Conservation (phyloP, 1,140 invertebrate species). For the Drosophila trapezifrons region DNA sequence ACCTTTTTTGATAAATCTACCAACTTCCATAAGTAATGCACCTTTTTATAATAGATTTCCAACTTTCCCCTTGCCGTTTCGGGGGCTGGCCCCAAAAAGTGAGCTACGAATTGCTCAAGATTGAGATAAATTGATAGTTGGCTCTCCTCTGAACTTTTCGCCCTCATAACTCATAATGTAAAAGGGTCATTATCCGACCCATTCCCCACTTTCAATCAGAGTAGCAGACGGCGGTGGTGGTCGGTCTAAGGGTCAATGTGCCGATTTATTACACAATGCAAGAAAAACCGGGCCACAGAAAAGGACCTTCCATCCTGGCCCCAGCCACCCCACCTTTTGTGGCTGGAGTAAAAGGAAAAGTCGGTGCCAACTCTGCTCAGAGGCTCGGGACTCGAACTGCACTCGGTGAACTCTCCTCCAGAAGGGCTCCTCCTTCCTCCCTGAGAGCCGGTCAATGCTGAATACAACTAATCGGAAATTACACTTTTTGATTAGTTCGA, state of each 20-base stretch:
- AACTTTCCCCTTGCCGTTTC: neutral
- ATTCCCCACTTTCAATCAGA: constrained; percentile 37
- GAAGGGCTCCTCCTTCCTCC: constrained; percentile 7
- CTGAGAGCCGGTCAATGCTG: constrained; percentile 54
- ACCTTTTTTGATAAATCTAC: no score
- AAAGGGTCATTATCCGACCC: constrained; percentile 67
- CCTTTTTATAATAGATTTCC: neutral
- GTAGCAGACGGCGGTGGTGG: constrained; percentile 20
- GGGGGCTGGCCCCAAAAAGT: constrained; percentile 9
- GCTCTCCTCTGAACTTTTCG: constrained; percentile 3
- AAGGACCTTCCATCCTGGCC: constrained; percentile 1
- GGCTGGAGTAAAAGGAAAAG: constrained; percentile 27
- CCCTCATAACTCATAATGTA: constrained; percentile 51
- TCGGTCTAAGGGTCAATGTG: constrained; percentile 60
- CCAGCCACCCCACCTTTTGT: constrained; percentile 11
- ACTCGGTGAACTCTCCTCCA: constrained; percentile 12
- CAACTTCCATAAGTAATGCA: neutral
- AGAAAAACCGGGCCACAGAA: constrained; percentile 34
- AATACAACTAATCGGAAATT: constrained; percentile 83
- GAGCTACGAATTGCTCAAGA: constrained; percentile 16
- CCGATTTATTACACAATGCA: constrained; percentile 72
- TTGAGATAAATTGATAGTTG: constrained; percentile 33
- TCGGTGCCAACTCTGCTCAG: constrained; percentile 18
- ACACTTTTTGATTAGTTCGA: constrained; percentile 83
- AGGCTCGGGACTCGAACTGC: constrained; percentile 26